Evolutionary conservation across 2,888 invertebrate species (phyloP), one percentile per base, ranked within the genome.

Genomic region (Sthenelais limicola): DNA sequence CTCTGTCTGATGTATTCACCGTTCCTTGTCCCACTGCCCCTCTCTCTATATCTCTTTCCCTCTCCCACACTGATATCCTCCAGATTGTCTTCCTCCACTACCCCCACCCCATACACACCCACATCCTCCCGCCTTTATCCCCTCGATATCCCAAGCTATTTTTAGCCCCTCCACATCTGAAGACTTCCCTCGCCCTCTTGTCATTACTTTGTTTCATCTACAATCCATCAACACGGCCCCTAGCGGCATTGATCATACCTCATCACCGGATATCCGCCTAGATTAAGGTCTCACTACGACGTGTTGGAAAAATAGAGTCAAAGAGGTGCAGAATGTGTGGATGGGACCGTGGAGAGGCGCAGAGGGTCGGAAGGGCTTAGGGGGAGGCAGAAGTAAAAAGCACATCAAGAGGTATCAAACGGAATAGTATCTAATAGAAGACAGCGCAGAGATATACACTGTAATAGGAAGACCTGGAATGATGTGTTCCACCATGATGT

Each of bases 151-250:
- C 2, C 62, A 26, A 43, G 62, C 4, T 58, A 33, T 33, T 24
- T 62, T 58, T 33, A 33, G 32, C 58, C 32, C 24, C 4, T 5
- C 12, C n/a, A n/a, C n/a, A n/a, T n/a, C n/a, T 32, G 56, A 5
- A 32, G 30, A 3, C 56, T 15, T 18, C 18, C 62, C 1, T 12
- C 30, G 30, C 35, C 38, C 18, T n/a, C 62, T 62, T 35, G 43
- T 62, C 38, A 62, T 62, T 35, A 38, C 62, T 62, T 62, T 62
- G 62, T 62, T 62, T 62, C 62, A 38, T 62, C 24, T 62, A n/a
- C 1, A 35, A 38, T 62, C 62, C 35, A 62, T 62, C 62, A 62
- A 62, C 62, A 62, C 35, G 35, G 62, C 35, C 62, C 62, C 38
- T n/a, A 21, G 38, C 38, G 21, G 38, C 43, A 62, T 62, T 62